Percentiles rank a stretch among this genome's conserved stretches.
Conservation (phyloP, 2,113 vertebrate genomes). For the Datnioides undecimradiatus region DNA sequence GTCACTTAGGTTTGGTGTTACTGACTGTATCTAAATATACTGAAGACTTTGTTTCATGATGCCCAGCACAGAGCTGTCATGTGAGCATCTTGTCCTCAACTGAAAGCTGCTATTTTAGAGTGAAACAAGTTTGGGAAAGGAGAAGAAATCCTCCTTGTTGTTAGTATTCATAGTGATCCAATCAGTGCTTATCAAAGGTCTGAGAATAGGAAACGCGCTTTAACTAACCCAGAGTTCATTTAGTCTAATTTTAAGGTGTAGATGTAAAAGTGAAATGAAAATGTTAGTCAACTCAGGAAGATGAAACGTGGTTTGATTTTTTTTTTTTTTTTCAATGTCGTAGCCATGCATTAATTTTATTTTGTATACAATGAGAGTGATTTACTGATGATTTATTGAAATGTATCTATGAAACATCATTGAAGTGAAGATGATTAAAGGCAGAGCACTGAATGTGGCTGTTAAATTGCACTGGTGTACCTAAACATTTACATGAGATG, state of each 20-base stretch:
- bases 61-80: neutral
- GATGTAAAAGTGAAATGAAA: neutral
- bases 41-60: neutral
- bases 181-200: neutral
- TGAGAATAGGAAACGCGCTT: neutral
- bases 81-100: neutral
- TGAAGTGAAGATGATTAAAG: neutral
- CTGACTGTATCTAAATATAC: neutral
- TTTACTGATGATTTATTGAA: constrained; percentile 5
- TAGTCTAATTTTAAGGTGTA: neutral
- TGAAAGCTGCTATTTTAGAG: constrained; percentile 6
- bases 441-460: neutral
- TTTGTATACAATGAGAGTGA: neutral
- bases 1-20: neutral
- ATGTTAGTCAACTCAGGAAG: fast-evolving
- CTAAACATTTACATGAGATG: neutral
- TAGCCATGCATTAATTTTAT: neutral
- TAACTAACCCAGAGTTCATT: neutral
- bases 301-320: neutral
- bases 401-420: constrained; percentile 12
- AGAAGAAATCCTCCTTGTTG: neutral
- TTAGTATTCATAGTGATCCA: neutral
- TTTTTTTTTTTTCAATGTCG: too few species aligned
- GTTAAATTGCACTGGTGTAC: neutral
- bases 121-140: neutral